Base-by-base conservation (phyloP, 2,888 invertebrate species). In the Deilephila porcellus region DNA sequence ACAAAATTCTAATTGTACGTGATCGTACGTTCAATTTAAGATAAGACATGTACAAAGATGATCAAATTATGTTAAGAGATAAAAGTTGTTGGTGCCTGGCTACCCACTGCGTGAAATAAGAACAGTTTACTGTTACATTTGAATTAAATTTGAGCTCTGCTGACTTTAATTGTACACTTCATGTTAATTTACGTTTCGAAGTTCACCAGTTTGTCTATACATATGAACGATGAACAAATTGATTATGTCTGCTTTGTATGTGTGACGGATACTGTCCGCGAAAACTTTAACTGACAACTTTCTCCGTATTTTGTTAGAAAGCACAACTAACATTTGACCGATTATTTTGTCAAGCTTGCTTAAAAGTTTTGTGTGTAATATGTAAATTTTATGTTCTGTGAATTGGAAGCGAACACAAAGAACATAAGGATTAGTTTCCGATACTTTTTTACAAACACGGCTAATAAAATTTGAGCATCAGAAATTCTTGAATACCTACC, bases 61-160 rank as follows among this genome's bases (percentile, higher is more conserved):
- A 45, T 25, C n/a, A n/a, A 56, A 56, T 14, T 45, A n/a, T n/a
- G 19, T 56, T 6, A n/a, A 25, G 14, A 25, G 20, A 17, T 37
- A 25, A 67, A 20, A 52, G 17, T 17, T 17, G 25, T 17, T 45
- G 11, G 17, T 52, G 20, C 17, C 25, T 25, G 25, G 25, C 67
- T 67, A 67, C 67, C 67, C 52, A 25, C 67, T 62, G 19, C 20
- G 52, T 20, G 25, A 67, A 14, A 25, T 67, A 45, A 25, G 45
- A 52, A 52, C 45, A 14, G 67, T 52, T 67, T 67, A 67, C 67
- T n/a, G 67, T 67, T 67, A 67, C 14, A 67, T 52, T 67, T 67
- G 67, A 67, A 63, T 34, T 32, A 34, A 32, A 60, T 60, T 25
- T 32, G 32, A 32, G 25, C 45, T 25, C 19, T 37, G 20, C 20